Evolutionary conservation across 2,888 invertebrate genomes (phyloP), one percentile per base, ranked within the genome.

Genomic region (Standfussiana lucernea): DNA sequence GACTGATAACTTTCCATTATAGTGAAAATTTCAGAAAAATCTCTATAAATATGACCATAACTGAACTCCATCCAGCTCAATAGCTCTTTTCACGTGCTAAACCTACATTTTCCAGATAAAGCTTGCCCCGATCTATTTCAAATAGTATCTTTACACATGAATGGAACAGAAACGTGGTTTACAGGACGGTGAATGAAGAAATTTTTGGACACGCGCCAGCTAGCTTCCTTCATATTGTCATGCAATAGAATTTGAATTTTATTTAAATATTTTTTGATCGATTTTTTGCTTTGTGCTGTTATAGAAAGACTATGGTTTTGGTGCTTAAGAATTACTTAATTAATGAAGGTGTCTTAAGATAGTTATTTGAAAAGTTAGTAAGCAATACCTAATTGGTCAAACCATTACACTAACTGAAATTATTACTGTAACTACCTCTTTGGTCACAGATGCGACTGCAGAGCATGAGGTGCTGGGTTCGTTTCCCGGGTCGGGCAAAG

Each of bases 171-270:
- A 91, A 89, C 90, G 88, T 85, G 89, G 91, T 92, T 91, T 88
- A 89, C 91, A 90, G 89, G 84, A 89, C 86, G 90, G 86, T 89
- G 93, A 86, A 87, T 89, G 86, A 82, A 87, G 87, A 88, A 83
- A 90, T 92, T 92, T 92, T 92, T 93, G 93, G 93, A 90, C 73
- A 79, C 61, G 47, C 66, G 92, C 93, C 93, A 93, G 87, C 82
- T 74, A 74, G 77, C 79, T 86, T 80, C 83, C 81, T 87, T 89
- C 64, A 75, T 83, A 86, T 85, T 86, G 86, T 79, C 72, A 61
- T 86, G 79, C 79, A 79, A 79, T 68, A 68, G 75, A 83, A 84
- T 84, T 86, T 84, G 84, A 77, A 73, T 87, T 83, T 86, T 86
- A 85, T 86, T 72, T 67, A 72, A 82, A 85, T 77, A 72, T 7